These are phyloP conservation scores for Xyliphius kryptos DNA, from an alignment of 2,113 vertebrate species.

Conservation along the genomic window DNA sequence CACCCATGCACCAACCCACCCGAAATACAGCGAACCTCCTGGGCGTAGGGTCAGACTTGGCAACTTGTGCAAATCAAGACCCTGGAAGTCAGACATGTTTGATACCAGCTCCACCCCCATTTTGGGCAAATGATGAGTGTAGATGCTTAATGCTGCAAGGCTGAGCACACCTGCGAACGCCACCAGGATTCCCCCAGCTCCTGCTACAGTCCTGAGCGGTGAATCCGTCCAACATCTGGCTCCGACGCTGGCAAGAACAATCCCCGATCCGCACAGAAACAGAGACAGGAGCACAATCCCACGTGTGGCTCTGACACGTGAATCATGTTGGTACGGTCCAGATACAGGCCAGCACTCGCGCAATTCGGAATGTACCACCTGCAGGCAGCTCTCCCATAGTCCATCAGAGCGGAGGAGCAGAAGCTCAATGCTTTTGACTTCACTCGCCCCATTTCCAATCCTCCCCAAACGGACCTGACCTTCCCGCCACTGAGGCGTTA, in stretches of 20 bases:
- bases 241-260: slow-evolving; percentile 64
- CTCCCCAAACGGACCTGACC: slow-evolving; percentile 54
- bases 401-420: slow-evolving; percentile 63
- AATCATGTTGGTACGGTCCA: slow-evolving; percentile 58
- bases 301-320: slow-evolving; percentile 55
- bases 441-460: slow-evolving; percentile 26
- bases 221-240: slow-evolving; percentile 69
- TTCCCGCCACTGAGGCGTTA: slow-evolving; percentile 72
- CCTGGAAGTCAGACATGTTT: slow-evolving; percentile 14
- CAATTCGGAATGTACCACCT: slow-evolving; percentile 63
- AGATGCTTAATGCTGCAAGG: slow-evolving; percentile 57
- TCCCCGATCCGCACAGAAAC: slow-evolving; percentile 64
- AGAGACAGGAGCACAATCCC: slow-evolving; percentile 64
- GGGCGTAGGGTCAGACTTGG: slow-evolving; percentile 53
- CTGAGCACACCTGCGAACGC: slow-evolving; percentile 60
- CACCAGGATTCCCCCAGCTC: slow-evolving; percentile 62
- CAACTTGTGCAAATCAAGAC: slow-evolving; percentile 29
- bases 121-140: slow-evolving; percentile 57
- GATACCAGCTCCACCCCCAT: slow-evolving; percentile 47
- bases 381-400: slow-evolving; percentile 71
- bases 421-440: slow-evolving; percentile 40
- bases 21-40: slow-evolving; percentile 67
- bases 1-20: slow-evolving; percentile 65
- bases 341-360: slow-evolving; percentile 68
- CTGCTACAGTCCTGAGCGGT: slow-evolving; percentile 61